Percentiles rank a stretch among this genome's conserved stretches.
These are phyloP conservation scores for Tyrophagus putrescentiae DNA, from an alignment of 1,140 invertebrate species.

Conservation along the genomic window DNA sequence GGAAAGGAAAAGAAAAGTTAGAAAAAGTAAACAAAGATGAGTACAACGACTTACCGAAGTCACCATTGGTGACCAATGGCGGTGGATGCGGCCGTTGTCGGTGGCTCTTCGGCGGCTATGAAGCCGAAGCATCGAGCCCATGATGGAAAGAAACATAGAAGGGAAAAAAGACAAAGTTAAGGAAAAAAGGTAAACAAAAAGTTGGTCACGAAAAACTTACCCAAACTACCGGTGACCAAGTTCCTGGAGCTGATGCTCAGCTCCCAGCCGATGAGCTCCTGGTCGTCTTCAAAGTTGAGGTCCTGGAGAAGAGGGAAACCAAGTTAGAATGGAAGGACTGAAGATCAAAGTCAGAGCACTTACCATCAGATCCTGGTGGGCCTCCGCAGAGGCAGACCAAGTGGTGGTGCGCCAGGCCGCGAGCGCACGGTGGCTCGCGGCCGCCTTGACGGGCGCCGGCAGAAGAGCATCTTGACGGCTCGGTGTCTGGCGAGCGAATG, in stretches of 20 bases:
- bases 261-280: slow-evolving; percentile 71
- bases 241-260: slow-evolving; percentile 70
- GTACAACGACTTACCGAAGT: no score
- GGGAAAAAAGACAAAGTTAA: no score
- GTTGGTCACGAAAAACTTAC: no score
- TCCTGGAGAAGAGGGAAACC: slow-evolving; percentile 50
- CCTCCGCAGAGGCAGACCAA: slow-evolving; percentile 48
- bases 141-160: no score
- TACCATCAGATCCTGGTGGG: slow-evolving; percentile 63
- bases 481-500: no score
- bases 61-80: no score
- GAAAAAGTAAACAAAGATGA: no score
- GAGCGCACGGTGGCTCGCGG: slow-evolving; percentile 80
- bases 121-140: no score
- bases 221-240: slow-evolving; percentile 66
- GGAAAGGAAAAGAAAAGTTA: no score
- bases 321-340: background rate
- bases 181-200: no score
- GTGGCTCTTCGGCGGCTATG: no score
- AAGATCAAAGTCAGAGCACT: background rate
- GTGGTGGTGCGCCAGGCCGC: slow-evolving; percentile 64
- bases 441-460: slow-evolving; percentile 56
- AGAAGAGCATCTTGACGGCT: slow-evolving; percentile 69
- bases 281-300: slow-evolving; percentile 63
- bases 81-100: no score